Base-by-base conservation (phyloP, 2,797 vertebrate species). In the Varecia variegata region DNA sequence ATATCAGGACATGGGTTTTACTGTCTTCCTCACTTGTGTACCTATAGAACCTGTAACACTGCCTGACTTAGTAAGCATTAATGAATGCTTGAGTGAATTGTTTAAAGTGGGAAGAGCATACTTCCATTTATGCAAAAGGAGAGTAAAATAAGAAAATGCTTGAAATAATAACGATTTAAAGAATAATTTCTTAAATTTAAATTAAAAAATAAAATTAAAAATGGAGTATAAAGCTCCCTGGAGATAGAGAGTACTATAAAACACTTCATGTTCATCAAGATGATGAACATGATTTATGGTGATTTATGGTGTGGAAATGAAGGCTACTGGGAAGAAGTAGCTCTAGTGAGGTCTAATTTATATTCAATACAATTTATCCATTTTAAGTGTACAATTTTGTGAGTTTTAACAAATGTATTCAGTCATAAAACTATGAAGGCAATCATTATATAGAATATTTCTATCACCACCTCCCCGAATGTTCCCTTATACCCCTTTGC, bases 121-220 rank as follows among this genome's bases (percentile, higher is more conserved):
- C 67, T 73, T 79, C 17, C 54, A 79, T 35, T 73, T 74, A 73
- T n/a, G 54, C 50, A 88, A 92, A 85, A 74, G 17, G 5, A 50
- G 35, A 43, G 35, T 73, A 86, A 25, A 92, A 54, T 56, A 79
- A 73, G 67, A 81, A 89, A 70, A 70, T 58, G 13, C 94, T 82
- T 70, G 32, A 76, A 62, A 80, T 89, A 81, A 47, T 54, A 81
- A 76, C n/a, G 47, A 68, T 25, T 71, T 38, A 88, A 88, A 74
- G 14, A 80, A 43, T 74, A 74, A 90, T 35, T 90, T 93, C 70
- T 14, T 88, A 52, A 85, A 74, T 74, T 84, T 84, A 91, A 80
- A 60, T 52, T 67, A 73, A 85, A 92, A 76, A 58, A 38, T n/a
- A 80, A 80, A 88, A 40, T 76, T 20, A 73, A 87, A 88, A 68